Percentiles rank a stretch among this genome's conserved stretches.
These are phyloP conservation scores for Odontomyia ornata DNA, from an alignment of 2,888 invertebrate species.

Conservation along the genomic window DNA sequence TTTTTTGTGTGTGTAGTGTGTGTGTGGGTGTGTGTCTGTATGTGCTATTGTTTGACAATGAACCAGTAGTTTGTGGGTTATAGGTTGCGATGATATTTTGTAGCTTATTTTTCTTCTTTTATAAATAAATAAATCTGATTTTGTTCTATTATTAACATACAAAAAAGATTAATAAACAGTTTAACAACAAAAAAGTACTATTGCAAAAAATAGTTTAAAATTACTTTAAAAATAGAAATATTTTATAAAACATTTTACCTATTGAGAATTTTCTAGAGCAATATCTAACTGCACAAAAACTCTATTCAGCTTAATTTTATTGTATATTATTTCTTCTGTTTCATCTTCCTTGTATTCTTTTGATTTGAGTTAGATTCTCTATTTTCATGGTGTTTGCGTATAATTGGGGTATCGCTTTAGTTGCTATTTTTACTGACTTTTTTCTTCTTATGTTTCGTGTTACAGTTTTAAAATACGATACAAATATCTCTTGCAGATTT, in stretches of 20 bases:
- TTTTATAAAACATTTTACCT: slow-evolving; percentile 36
- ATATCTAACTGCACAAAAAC: slow-evolving; percentile 23
- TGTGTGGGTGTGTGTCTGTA: slow-evolving; percentile 2
- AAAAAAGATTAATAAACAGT: slow-evolving; percentile 32
- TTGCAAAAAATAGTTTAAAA: slow-evolving; percentile 40
- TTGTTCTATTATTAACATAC: slow-evolving; percentile 23
- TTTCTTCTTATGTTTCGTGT: too few species aligned
- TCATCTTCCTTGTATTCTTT: slow-evolving; percentile 9
- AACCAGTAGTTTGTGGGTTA: neutral
- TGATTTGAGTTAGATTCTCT: neutral
- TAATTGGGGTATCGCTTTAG: neutral
- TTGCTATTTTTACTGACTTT: neutral
- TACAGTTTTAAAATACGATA: neutral
- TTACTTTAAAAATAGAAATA: slow-evolving; percentile 26
- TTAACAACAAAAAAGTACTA: slow-evolving; percentile 42
- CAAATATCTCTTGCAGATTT: too few species aligned
- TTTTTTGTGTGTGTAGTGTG: neutral
- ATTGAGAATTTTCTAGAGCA: slow-evolving; percentile 41
- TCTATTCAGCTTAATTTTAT: neutral
- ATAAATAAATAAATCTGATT: slow-evolving; percentile 39
- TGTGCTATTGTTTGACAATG: neutral
- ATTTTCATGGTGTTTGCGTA: neutral
- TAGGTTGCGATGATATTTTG: neutral
- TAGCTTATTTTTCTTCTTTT: slow-evolving; percentile 16
- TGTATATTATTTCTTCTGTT: slow-evolving; percentile 15